A percentile compares a stretch with the other conserved stretches of the same genome.
Evolutionary conservation across 2,888 invertebrate genomes (phyloP).

Genomic region (Acleris cristana): DNA sequence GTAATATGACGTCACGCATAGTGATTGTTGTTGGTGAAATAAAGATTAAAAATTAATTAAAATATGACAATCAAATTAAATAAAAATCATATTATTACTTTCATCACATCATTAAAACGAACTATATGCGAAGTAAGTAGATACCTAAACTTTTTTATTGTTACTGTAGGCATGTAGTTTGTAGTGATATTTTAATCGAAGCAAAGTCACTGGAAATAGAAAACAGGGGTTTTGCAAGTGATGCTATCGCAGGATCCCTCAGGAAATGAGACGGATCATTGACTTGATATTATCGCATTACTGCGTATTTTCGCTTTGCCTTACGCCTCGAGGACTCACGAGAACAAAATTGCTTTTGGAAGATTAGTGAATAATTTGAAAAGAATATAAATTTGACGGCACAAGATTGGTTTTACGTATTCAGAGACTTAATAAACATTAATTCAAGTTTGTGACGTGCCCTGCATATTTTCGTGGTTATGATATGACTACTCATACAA

Average conservation of each 20-base stretch:
- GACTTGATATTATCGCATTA: conserved; percentile 44
- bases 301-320: conserved; percentile 40
- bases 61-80: too few relatives aligned
- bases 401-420: conserved; percentile 19
- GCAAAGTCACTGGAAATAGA: conserved; percentile 7
- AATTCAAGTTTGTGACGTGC: too few relatives aligned
- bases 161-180: not conserved
- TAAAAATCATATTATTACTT: too few relatives aligned
- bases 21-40: too few relatives aligned
- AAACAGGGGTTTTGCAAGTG: conserved; percentile 42
- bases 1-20: too few relatives aligned
- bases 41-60: too few relatives aligned
- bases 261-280: conserved; percentile 48
- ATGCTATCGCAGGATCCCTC: conserved; percentile 40
- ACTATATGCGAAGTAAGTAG: too few relatives aligned
- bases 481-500: too few relatives aligned
- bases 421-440: not conserved
- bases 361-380: conserved; percentile 36
- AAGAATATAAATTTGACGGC: conserved; percentile 29
- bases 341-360: conserved; percentile 36
- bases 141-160: too few relatives aligned
- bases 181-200: not conserved
- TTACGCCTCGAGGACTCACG: conserved; percentile 34
- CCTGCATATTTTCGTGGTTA: too few relatives aligned
- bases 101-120: too few relatives aligned